Evolutionary conservation across 2,113 vertebrate genomes (phyloP).

Genomic region (Myrmecophaga tridactyla): DNA sequence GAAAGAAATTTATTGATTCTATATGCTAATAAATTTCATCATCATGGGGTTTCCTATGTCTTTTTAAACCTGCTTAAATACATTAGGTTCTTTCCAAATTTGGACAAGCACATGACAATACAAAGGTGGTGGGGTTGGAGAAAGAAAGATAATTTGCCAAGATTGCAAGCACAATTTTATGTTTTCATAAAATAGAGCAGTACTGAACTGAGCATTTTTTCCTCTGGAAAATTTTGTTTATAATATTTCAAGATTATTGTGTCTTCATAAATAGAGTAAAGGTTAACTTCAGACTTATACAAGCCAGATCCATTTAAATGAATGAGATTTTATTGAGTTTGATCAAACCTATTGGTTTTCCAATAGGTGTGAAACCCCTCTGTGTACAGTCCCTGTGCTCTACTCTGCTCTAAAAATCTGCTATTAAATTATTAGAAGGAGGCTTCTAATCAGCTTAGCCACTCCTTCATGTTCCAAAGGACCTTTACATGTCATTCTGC

Average conservation of each 20-base stretch:
- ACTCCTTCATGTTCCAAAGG: rapidly evolving
- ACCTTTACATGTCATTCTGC: rapidly evolving
- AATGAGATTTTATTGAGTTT: neutral
- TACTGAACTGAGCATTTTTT: neutral
- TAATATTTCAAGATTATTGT: neutral
- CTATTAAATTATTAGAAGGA: neutral
- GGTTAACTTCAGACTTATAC: neutral
- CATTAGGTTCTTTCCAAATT: neutral
- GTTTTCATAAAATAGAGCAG: neutral
- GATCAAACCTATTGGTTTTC: neutral
- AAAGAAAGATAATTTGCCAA: neutral
- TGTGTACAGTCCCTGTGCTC: neutral
- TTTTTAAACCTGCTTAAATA: neutral
- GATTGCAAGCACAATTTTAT: neutral
- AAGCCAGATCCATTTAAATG: neutral
- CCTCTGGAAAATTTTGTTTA: neutral
- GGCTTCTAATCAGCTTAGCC: neutral
- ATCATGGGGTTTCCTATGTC: neutral
- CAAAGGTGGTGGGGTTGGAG: neutral
- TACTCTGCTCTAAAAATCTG: no score
- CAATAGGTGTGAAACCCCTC: neutral
- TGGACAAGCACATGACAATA: neutral
- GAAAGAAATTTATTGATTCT: neutral
- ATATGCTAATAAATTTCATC: neutral
- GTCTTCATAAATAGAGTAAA: neutral